Percentiles rank a stretch among this genome's conserved stretches.
Conservation (phyloP, 2,113 vertebrate species). For the Vulpes vulpes region DNA sequence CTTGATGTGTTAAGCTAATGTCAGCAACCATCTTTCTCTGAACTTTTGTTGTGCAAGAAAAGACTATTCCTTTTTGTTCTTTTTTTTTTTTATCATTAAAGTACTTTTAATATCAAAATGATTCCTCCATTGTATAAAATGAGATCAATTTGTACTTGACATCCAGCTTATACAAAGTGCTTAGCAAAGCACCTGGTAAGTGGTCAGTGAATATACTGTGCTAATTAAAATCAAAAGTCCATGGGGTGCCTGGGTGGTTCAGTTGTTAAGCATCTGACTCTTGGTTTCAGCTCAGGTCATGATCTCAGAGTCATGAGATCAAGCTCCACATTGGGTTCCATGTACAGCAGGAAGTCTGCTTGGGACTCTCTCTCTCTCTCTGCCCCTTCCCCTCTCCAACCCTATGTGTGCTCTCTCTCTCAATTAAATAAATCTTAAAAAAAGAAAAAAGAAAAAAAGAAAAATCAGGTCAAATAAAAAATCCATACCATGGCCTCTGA, state of each 20-base stretch:
- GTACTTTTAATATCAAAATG: neutral
- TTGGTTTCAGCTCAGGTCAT: too few species aligned
- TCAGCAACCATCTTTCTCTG: neutral
- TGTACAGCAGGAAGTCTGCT: too few species aligned
- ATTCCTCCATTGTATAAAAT: neutral
- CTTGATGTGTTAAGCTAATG: neutral
- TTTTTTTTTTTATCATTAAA: neutral
- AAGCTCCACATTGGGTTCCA: too few species aligned
- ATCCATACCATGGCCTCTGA: neutral
- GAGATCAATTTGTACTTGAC: neutral
- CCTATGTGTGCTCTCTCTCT: too few species aligned
- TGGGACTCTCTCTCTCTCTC: too few species aligned
- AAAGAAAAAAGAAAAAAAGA: neutral
- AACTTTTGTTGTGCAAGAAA: neutral
- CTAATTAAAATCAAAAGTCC: neutral
- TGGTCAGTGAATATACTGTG: neutral
- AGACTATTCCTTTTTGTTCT: neutral
- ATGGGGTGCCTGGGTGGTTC: too few species aligned
- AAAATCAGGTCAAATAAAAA: too few species aligned
- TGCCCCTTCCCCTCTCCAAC: too few species aligned
- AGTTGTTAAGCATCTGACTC: too few species aligned
- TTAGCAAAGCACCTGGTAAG: neutral
- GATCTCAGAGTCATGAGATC: too few species aligned
- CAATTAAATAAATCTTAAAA: too few species aligned
- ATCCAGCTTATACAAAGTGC: neutral